Percentiles rank a stretch among this genome's conserved stretches.
Conservation (phyloP, 1,140 invertebrate genomes). For the Colletes latitarsis region DNA sequence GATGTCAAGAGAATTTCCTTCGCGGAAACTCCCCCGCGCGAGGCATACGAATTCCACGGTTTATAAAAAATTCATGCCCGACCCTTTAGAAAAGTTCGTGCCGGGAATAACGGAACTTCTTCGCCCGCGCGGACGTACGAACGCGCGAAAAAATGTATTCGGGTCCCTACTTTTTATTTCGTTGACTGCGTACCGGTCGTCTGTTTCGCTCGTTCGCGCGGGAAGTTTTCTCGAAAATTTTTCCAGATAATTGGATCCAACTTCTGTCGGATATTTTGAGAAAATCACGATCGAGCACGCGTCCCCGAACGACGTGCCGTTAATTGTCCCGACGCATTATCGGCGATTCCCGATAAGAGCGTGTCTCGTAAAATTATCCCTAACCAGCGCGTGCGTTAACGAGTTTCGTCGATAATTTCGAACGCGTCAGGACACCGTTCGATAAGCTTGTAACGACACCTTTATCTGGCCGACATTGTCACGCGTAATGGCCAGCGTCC, state of each 20-base stretch:
- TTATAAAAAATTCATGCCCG: constrained; percentile 48
- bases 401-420: not conserved
- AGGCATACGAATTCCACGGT: constrained; percentile 36
- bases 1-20: constrained; percentile 44
- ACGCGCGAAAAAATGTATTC: constrained; percentile 42
- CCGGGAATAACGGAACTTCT: constrained; percentile 24
- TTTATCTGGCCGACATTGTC: not conserved
- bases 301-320: not conserved
- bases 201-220: not conserved
- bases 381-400: not conserved
- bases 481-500: constrained; percentile 19
- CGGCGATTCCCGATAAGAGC: not conserved
- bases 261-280: no score
- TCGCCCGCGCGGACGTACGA: constrained; percentile 10
- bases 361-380: constrained; percentile 10
- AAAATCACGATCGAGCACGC: not conserved
- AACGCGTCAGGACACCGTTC: not conserved
- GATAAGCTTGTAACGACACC: constrained; percentile 36
- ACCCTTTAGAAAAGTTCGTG: constrained; percentile 33
- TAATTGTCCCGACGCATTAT: constrained; percentile 29
- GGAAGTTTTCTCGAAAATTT: constrained; percentile 3
- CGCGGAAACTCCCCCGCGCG: not conserved
- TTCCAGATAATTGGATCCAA: not conserved
- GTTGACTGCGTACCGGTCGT: not conserved
- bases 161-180: constrained; percentile 17